phyloP scores from a whole-genome alignment of 2,113 vertebrate genomes.

The Trogon melanurus region DNA sequence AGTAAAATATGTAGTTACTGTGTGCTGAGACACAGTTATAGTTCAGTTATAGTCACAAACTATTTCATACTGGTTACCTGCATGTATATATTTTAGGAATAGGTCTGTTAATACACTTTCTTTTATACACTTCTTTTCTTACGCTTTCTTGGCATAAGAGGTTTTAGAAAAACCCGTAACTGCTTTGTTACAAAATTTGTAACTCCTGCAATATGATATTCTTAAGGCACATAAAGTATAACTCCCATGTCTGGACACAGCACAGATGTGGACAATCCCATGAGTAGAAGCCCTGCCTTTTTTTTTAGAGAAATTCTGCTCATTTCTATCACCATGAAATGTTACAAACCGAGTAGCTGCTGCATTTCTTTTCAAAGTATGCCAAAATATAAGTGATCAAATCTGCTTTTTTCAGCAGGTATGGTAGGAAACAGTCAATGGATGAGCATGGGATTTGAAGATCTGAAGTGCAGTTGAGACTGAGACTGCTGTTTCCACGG shows the following conservation, averaged over 20 bases:
- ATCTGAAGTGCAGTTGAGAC: neutral
- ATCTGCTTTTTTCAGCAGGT: neutral
- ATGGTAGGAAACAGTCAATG: neutral
- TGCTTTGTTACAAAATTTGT: neutral
- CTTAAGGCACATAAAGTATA: neutral
- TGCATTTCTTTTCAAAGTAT: neutral
- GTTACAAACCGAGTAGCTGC: neutral
- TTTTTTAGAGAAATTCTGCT: neutral
- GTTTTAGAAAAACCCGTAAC: neutral
- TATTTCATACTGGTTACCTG: neutral
- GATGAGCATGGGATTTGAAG: neutral
- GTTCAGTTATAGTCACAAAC: neutral
- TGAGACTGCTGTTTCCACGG: neutral
- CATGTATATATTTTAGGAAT: neutral
- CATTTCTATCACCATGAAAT: neutral
- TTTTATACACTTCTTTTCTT: no score
- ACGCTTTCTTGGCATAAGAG: neutral
- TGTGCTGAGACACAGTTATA: neutral
- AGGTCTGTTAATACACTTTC: neutral
- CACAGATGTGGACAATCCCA: neutral
- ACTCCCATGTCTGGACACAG: neutral
- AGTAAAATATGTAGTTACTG: neutral
- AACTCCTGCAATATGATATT: neutral
- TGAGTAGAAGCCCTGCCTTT: neutral
- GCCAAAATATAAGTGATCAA: neutral